Base-by-base conservation (phyloP, 2,113 vertebrate species). In the Loxodonta africana region DNA sequence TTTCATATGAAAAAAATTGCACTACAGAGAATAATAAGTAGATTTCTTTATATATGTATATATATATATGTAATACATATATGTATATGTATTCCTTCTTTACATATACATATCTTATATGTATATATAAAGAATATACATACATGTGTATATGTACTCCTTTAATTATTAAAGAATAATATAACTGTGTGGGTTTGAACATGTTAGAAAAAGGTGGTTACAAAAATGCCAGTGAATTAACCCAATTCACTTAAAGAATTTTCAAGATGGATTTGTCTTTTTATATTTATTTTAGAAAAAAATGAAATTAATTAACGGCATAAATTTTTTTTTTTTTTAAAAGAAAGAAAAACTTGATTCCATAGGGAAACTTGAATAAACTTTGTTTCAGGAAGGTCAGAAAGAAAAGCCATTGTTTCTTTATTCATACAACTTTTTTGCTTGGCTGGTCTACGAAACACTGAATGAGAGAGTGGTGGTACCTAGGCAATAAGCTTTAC, bases 371-470 rank as follows among this genome's bases (percentile, higher is more conserved):
- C 1, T 96, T 17, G 62, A 76, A 57, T 60, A 65, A 69, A 93
- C 85, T n/a, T 69, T 95, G 63, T 65, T 91, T 97, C 94, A 80
- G 91, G 44, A 95, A 97, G 78, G 28, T 86, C 48, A 92, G 65
- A 95, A 93, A 95, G 76, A 80, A 98, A 96, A 94, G 6, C 83
- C 86, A 90, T 77, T 7, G 6, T 25, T 96, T 85, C 41, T 88
- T 91, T 92, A 63, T 96, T 83, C 51, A 81, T 26, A 62, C 25
- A 71, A 44, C 18, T 97, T 96, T 97, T 97, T 97, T 84, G 41
- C 8, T 87, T 92, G 1, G 23, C 53, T 92, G 1, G 23, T 48
- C 77, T 97, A 96, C 95, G 84, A 95, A 97, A 95, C 33, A 44
- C 17, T 89, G 3, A 37, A 51, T 77, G 44, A 95, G 81, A 95